Conservation (phyloP, 2,888 invertebrate species). For the Phytoseiulus persimilis region DNA sequence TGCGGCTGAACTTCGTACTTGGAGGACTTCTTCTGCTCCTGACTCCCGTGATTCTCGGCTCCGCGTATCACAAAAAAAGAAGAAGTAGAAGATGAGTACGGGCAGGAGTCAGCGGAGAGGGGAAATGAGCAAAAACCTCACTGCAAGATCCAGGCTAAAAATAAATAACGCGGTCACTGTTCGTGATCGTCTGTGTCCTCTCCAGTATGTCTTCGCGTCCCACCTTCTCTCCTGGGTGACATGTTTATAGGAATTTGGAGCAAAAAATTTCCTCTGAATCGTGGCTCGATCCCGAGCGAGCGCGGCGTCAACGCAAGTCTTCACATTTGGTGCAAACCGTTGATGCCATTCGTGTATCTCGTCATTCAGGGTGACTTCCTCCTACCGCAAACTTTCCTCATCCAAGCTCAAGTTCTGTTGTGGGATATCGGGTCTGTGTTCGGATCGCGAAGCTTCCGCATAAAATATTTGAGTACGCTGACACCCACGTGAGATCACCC, state of each 20-base stretch:
- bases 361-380: too few species aligned
- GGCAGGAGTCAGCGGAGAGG: background rate
- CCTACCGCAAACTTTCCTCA: too few species aligned
- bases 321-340: too few species aligned
- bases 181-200: background rate
- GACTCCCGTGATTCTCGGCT: background rate
- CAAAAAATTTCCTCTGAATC: too few species aligned
- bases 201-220: background rate
- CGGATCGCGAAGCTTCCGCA: too few species aligned
- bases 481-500: too few species aligned
- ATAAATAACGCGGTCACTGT: background rate
- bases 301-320: too few species aligned
- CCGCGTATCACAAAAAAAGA: background rate
- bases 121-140: background rate
- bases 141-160: background rate
- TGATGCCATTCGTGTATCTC: too few species aligned
- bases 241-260: background rate
- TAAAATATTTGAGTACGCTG: too few species aligned
- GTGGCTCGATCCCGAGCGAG: too few species aligned
- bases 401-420: too few species aligned
- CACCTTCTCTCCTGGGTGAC: background rate
- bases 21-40: background rate
- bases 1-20: background rate
- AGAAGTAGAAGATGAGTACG: background rate
- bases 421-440: too few species aligned